Conservation (phyloP, 1,140 invertebrate species). For the Sitophilus oryzae region DNA sequence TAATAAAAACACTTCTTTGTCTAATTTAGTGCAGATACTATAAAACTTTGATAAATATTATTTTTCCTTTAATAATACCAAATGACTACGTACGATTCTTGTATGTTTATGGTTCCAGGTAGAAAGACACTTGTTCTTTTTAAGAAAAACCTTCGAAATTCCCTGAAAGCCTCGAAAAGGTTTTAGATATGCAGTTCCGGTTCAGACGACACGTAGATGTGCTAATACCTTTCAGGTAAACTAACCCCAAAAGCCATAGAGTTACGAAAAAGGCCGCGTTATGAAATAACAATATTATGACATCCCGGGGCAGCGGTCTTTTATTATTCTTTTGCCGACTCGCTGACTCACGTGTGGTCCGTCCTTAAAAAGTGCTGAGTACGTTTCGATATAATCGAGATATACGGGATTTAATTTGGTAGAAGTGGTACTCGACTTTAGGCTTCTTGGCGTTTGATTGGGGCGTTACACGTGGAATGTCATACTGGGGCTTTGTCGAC, state of each 20-base stretch:
- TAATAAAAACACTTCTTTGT: no score
- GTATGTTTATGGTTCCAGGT: background rate
- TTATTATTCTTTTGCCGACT: background rate
- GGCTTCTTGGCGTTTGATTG: no score
- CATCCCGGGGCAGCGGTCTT: background rate
- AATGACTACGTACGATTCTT: background rate
- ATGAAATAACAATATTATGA: background rate
- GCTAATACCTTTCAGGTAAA: background rate
- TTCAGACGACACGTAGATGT: background rate
- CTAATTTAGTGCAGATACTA: no score
- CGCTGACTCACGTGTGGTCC: background rate
- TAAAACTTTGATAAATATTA: no score
- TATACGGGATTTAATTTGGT: background rate
- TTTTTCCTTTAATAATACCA: no score
- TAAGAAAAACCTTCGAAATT: background rate
- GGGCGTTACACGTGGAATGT: background rate
- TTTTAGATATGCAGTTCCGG: background rate
- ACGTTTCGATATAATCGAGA: background rate
- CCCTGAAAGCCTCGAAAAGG: background rate
- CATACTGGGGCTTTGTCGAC: background rate
- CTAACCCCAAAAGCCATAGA: background rate
- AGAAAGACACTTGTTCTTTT: background rate
- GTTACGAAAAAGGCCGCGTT: background rate
- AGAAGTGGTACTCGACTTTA: background rate
- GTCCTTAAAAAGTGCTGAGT: background rate